Evolutionary conservation across 2,113 vertebrate species (phyloP).

Genomic region (Haemorhous mexicanus): DNA sequence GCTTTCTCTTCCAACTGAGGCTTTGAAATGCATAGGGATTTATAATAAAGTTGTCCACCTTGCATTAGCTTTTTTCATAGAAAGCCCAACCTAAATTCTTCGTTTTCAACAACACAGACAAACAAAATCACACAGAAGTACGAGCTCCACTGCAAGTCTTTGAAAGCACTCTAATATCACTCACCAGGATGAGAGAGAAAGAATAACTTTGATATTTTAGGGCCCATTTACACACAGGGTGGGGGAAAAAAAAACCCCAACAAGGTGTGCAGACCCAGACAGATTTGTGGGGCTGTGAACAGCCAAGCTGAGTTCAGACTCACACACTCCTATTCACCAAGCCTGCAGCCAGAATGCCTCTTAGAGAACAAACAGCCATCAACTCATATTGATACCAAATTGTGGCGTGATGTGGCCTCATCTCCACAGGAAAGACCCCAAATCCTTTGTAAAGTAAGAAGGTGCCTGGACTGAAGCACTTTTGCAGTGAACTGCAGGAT

Average conservation of each 20-base stretch:
- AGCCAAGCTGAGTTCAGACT: neutral
- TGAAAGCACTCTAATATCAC: neutral
- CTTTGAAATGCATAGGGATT: constrained; percentile 7
- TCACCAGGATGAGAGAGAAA: neutral
- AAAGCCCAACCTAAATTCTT: constrained; percentile 3
- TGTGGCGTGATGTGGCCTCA: neutral
- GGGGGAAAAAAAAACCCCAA: neutral
- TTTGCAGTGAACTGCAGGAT: neutral
- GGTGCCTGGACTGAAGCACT: neutral
- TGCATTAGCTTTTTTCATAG: neutral
- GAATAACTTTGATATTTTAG: neutral
- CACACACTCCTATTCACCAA: neutral
- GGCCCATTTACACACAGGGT: neutral
- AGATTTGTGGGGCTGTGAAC: neutral
- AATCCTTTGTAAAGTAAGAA: neutral
- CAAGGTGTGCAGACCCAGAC: neutral
- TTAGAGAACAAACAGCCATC: neutral
- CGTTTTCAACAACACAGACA: neutral
- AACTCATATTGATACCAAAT: accelerated
- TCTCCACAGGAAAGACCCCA: neutral
- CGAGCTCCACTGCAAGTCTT: neutral
- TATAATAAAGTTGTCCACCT: constrained; percentile 16
- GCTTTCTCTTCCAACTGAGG: constrained; percentile 24
- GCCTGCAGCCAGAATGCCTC: neutral
- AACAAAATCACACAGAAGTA: neutral